Base-by-base conservation (phyloP, 2,797 vertebrate species). In the Sebastes hopkinsi region DNA sequence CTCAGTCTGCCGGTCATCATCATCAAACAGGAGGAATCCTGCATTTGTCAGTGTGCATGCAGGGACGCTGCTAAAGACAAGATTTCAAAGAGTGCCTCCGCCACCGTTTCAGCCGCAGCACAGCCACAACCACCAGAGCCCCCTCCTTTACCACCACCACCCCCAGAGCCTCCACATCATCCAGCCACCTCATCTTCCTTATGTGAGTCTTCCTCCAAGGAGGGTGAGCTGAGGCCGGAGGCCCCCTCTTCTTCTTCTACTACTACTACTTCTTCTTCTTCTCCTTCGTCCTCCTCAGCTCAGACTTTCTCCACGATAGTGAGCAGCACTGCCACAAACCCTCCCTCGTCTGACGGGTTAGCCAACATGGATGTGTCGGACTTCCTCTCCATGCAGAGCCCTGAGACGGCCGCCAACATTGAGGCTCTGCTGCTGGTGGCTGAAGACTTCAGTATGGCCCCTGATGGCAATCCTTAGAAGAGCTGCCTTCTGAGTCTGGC, bases 1-100 rank as follows among this genome's bases (percentile, higher is more conserved):
- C 97, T 99, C 92, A 99, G 98, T 66, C 95, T 99, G 86, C 99
- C 99, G 1, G 98, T 99, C 92, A 99, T 99, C 92, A 99, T 99
- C 94, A 99, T 99, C 93, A 99, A 99, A 92, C 99, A 99, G 95
- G 99, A 99, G 90, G 98, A 99, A 88, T 97, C 97, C 32, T 99
- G 99, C 92, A 98, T 99, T 96, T 99, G 99, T 92, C 97, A 99
- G 72, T 99, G 99, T 90, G 96, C 97, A 79, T 99, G 99, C 94
- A 96, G 98, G 94, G 98, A 99, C 95, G 95, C 96, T 42, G 95
- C 94, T 85, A 99, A 98, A 95, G 98, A 99, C 83, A 97, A 96
- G 92, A 95, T 92, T 34, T 85, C 92, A 73, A 74, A 95, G 92
- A 97, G 96, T 90, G 88, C 95, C 92, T 95, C 95, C 87, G 69